phyloP scores from a whole-genome alignment of 2,113 vertebrate genomes.

The Oriolus oriolus region DNA sequence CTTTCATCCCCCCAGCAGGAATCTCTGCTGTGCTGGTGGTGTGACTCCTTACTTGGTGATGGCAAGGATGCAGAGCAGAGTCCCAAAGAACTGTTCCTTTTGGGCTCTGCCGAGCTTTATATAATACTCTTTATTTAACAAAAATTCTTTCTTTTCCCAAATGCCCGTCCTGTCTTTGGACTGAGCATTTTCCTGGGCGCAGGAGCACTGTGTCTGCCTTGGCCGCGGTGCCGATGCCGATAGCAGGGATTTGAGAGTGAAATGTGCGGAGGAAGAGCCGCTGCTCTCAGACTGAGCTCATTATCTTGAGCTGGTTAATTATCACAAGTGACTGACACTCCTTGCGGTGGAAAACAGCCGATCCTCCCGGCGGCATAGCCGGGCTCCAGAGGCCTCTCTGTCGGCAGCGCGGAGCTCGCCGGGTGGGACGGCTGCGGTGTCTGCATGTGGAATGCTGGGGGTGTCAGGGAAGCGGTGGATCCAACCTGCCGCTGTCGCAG shows the following conservation, averaged over 20 bases:
- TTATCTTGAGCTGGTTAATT: conserved; percentile 33
- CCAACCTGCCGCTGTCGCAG: background rate
- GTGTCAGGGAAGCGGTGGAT: accelerated
- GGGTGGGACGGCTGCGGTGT: background rate
- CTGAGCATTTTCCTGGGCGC: background rate
- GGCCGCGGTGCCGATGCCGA: accelerated
- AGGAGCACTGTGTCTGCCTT: background rate
- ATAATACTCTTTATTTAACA: background rate
- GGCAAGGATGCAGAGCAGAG: background rate
- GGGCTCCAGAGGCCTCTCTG: background rate
- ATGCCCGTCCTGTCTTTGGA: accelerated
- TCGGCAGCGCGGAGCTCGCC: accelerated
- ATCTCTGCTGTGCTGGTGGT: accelerated
- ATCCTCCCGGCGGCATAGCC: background rate
- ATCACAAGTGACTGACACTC: background rate
- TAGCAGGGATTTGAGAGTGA: background rate
- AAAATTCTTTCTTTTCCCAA: background rate
- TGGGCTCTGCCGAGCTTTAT: background rate
- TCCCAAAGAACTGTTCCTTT: background rate
- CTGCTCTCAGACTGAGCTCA: background rate
- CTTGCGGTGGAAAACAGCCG: background rate
- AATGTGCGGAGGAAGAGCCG: background rate
- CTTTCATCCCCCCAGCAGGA: accelerated
- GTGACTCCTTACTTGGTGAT: background rate
- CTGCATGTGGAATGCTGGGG: background rate